Evolutionary conservation across 2,113 vertebrate species (phyloP).

Genomic region (Gymnogyps californianus): DNA sequence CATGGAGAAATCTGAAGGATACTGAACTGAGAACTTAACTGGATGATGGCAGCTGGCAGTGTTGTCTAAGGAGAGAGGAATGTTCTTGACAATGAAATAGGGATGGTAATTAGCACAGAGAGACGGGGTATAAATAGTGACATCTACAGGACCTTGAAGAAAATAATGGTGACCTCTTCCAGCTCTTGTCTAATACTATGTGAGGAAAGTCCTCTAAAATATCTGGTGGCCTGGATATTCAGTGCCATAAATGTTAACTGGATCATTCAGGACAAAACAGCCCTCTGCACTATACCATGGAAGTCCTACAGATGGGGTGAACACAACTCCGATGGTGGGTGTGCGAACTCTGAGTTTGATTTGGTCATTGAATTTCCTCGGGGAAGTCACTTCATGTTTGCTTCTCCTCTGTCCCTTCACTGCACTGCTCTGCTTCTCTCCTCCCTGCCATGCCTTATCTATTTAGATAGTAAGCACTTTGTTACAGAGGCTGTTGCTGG

Average conservation of each 20-base stretch:
- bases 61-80: neutral
- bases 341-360: accelerated
- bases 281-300: accelerated
- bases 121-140: neutral
- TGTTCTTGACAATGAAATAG: neutral
- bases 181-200: neutral
- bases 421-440: neutral
- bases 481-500: neutral
- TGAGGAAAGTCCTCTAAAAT: neutral
- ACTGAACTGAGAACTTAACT: neutral
- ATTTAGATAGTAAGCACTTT: neutral
- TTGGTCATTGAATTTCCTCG: neutral
- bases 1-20: neutral
- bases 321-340: accelerated
- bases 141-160: neutral
- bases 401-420: neutral
- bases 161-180: neutral
- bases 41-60: neutral
- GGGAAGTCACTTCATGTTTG: neutral
- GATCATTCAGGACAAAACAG: neutral
- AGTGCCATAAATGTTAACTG: neutral
- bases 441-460: neutral
- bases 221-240: neutral
- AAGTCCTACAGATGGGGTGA: neutral
- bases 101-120: neutral